phyloP scores from a whole-genome alignment of 2,888 invertebrate species.

The Eudemis profundana region DNA sequence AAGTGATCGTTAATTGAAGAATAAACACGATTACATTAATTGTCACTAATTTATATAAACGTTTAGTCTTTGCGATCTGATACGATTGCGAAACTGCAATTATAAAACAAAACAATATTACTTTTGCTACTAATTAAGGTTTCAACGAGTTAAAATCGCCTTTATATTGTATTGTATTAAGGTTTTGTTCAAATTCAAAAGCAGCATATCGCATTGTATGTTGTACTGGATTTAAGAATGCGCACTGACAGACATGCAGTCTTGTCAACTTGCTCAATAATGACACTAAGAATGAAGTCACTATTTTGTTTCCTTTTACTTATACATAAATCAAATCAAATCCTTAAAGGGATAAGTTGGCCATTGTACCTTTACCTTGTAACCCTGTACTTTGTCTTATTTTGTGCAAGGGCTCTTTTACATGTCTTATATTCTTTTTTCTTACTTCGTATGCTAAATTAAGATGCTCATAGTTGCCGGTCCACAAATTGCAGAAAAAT shows the following conservation, averaged over 20 bases:
- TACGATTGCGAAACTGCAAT: slow-evolving; percentile 33
- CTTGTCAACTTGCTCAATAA: slow-evolving; percentile 21
- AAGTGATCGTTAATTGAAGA: slow-evolving; percentile 21
- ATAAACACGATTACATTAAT: slow-evolving; percentile 32
- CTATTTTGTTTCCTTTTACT: slow-evolving; percentile 2
- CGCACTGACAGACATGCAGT: slow-evolving; percentile 26
- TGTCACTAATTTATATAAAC: slow-evolving; percentile 24
- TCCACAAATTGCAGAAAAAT: too few relatives aligned
- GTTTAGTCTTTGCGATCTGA: slow-evolving; percentile 19
- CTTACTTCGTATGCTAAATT: too few relatives aligned
- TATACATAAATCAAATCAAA: too few relatives aligned
- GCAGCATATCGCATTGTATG: neutral
- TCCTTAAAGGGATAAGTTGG: too few relatives aligned
- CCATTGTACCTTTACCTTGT: too few relatives aligned
- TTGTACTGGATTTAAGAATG: slow-evolving; percentile 22
- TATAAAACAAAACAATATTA: slow-evolving; percentile 1
- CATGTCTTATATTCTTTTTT: too few relatives aligned
- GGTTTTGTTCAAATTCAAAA: neutral
- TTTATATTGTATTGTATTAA: neutral
- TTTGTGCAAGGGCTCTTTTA: too few relatives aligned
- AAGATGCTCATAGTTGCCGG: too few relatives aligned
- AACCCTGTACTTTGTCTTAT: too few relatives aligned
- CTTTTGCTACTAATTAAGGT: neutral
- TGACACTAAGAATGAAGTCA: slow-evolving; percentile 12
- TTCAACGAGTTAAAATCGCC: neutral